phyloP scores from a whole-genome alignment of 2,797 vertebrate genomes.

The Chloroceryle amazona region DNA sequence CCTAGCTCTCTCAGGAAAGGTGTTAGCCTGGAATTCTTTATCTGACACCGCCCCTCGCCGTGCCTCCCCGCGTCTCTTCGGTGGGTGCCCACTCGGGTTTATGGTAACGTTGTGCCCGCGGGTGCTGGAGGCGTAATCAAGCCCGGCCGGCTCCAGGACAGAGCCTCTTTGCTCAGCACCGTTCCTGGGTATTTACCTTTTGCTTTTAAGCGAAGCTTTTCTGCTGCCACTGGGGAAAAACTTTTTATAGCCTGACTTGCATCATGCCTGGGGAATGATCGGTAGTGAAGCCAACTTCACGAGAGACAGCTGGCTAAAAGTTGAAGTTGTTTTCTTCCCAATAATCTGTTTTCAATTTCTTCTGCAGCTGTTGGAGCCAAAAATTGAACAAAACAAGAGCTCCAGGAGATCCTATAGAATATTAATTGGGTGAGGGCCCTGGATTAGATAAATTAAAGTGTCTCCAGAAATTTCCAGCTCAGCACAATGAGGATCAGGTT shows the following conservation, averaged over 20 bases:
- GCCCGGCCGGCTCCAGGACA: neutral
- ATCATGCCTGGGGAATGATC: constrained; percentile 59
- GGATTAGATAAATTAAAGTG: neutral
- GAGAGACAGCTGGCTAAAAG: constrained; percentile 54
- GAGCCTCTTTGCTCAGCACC: neutral
- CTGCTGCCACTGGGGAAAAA: neutral
- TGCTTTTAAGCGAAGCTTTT: neutral
- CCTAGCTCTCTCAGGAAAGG: too few relatives aligned
- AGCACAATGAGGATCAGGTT: accelerated
- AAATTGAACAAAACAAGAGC: constrained; percentile 30
- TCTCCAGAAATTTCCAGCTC: neutral
- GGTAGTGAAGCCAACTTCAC: constrained; percentile 17
- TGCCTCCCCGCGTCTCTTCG: neutral
- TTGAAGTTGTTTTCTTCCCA: constrained; percentile 56
- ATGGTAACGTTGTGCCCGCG: accelerated
- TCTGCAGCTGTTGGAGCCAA: constrained; percentile 32
- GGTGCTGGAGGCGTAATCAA: neutral
- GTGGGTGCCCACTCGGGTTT: neutral
- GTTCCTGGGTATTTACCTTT: neutral
- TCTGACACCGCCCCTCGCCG: neutral
- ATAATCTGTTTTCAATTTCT: constrained; percentile 76
- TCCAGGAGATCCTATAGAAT: constrained; percentile 34
- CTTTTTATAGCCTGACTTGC: constrained; percentile 40
- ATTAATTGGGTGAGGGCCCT: neutral
- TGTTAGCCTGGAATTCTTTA: too few relatives aligned